Percentiles rank a stretch among this genome's conserved stretches.
phyloP scores from a whole-genome alignment of 1,140 invertebrate genomes.

The Andricus grossulariae region DNA sequence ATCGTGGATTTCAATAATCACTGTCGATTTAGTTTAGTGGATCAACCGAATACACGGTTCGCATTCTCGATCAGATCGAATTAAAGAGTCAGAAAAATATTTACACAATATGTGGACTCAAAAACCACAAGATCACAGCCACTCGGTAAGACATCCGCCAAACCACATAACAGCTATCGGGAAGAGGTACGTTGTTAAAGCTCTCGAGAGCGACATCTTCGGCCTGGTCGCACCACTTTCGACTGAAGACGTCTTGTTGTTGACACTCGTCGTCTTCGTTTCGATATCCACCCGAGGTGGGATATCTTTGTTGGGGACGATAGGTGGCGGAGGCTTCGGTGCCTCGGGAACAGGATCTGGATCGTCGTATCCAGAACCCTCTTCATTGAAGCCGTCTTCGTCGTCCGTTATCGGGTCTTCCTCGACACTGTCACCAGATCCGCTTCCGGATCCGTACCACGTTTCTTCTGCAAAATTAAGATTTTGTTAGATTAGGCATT shows the following conservation, averaged over 20 bases:
- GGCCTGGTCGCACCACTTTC: constrained; percentile 74
- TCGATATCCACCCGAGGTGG: constrained; percentile 64
- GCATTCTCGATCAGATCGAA: constrained; percentile 39
- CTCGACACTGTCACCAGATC: constrained; percentile 76
- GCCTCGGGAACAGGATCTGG: constrained; percentile 49
- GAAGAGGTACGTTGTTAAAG: constrained; percentile 84
- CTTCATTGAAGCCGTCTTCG: constrained; percentile 69
- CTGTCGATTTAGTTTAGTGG: constrained; percentile 7
- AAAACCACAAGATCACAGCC: constrained; percentile 81
- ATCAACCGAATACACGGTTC: constrained; percentile 26
- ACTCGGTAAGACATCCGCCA: constrained; percentile 86
- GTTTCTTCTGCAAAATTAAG: constrained; percentile 73
- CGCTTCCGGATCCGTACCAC: constrained; percentile 78
- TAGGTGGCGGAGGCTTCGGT: constrained; percentile 50
- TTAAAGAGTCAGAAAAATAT: constrained; percentile 53
- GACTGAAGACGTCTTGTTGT: constrained; percentile 54
- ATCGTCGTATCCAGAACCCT: constrained; percentile 70
- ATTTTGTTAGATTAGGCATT: background rate
- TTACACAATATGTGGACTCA: constrained; percentile 62
- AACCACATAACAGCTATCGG: constrained; percentile 90
- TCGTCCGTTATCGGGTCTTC: constrained; percentile 75
- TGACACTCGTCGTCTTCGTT: constrained; percentile 60
- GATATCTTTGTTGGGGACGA: constrained; percentile 48
- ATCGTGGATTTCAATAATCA: background rate
- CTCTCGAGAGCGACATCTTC: constrained; percentile 79